A percentile compares a stretch with the other conserved stretches of the same genome.
phyloP scores from a whole-genome alignment of 2,113 vertebrate genomes.

The Petrocephalus microphthalmus region DNA sequence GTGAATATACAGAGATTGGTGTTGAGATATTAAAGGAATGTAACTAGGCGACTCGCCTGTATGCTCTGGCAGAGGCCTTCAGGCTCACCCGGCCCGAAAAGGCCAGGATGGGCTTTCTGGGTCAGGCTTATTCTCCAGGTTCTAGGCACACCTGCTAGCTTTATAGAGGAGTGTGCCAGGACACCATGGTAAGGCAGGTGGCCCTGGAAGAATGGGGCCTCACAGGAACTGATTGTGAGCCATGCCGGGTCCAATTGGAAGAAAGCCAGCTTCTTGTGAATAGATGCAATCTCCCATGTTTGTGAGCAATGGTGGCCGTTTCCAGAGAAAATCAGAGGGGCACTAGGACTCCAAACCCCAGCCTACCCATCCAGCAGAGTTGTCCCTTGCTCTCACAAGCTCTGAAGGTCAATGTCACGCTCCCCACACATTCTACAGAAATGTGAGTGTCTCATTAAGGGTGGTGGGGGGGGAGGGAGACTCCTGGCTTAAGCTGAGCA shows the following conservation, averaged over 20 bases:
- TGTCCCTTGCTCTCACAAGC: background rate
- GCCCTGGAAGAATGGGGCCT: background rate
- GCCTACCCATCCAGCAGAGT: background rate
- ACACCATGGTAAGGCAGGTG: background rate
- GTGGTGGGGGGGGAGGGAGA: background rate
- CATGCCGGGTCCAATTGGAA: slow-evolving; percentile 2
- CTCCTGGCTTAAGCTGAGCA: background rate
- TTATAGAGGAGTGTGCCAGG: background rate
- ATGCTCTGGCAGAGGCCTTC: background rate
- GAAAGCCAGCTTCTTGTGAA: slow-evolving; percentile 19
- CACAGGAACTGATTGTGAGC: background rate
- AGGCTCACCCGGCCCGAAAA: background rate
- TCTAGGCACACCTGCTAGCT: slow-evolving; percentile 2
- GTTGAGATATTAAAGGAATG: background rate
- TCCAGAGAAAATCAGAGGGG: background rate
- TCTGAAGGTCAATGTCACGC: slow-evolving; percentile 14
- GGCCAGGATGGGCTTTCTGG: background rate
- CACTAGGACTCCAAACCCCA: background rate
- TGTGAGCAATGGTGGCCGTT: background rate
- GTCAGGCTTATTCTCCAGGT: background rate
- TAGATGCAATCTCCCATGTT: slow-evolving; percentile 1
- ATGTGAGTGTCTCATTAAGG: background rate
- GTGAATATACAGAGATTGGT: background rate
- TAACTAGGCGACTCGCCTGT: background rate
- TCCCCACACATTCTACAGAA: background rate